A percentile compares a stretch with the other conserved stretches of the same genome.
phyloP scores from a whole-genome alignment of 1,140 invertebrate species.

The Elysia chlorotica region DNA sequence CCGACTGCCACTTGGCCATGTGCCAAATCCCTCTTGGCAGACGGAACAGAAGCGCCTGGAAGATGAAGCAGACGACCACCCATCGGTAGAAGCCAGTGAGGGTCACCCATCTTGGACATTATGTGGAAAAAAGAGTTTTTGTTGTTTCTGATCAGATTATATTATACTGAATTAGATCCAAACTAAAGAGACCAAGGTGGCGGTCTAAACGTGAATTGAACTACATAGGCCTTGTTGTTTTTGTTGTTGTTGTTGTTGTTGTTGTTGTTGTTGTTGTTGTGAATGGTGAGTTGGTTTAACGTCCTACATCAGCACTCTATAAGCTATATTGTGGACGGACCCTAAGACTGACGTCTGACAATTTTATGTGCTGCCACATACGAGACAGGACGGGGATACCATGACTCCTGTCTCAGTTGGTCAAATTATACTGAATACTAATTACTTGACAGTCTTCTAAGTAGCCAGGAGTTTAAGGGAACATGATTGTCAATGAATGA shows the following conservation, averaged over 20 bases:
- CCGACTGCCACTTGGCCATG: slow-evolving; percentile 6
- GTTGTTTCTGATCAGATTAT: neutral
- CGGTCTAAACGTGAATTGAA: neutral
- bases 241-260: neutral
- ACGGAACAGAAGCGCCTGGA: slow-evolving; percentile 3
- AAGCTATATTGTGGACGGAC: too few species aligned
- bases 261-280: neutral
- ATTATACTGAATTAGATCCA: neutral
- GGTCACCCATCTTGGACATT: neutral
- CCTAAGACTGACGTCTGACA: too few species aligned
- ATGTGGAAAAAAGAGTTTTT: neutral
- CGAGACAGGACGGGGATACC: too few species aligned
- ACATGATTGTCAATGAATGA: too few species aligned
- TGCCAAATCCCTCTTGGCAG: slow-evolving; percentile 14
- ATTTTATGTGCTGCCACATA: too few species aligned
- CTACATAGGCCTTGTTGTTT: neutral
- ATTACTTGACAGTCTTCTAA: too few species aligned
- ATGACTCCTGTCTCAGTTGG: too few species aligned
- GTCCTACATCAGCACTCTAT: too few species aligned
- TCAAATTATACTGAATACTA: too few species aligned
- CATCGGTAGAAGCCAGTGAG: slow-evolving; percentile 12
- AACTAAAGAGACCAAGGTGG: neutral
- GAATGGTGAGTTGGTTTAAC: too few species aligned
- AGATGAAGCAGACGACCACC: slow-evolving; percentile 7
- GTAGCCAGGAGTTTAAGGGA: too few species aligned